These are phyloP conservation scores for Meriones psammophilus DNA, from an alignment of 2,797 vertebrate genomes.

Conservation along the genomic window DNA sequence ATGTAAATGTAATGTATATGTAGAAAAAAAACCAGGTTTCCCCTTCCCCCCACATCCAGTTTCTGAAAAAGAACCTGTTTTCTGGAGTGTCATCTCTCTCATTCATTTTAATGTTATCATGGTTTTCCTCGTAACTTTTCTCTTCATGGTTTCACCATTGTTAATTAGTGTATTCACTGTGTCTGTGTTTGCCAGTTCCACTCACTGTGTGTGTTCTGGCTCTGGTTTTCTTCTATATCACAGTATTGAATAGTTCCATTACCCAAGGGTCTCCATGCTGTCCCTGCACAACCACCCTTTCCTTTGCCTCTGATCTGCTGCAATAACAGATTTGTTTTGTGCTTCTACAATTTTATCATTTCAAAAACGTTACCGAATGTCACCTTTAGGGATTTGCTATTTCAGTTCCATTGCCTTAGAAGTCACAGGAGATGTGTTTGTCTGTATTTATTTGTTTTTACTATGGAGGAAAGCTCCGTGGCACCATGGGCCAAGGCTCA, in stretches of 20 bases:
- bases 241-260: background rate
- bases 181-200: background rate
- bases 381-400: slow-evolving; percentile 8
- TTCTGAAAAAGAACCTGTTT: slow-evolving; percentile 32
- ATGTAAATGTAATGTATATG: background rate
- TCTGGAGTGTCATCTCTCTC: background rate
- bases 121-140: background rate
- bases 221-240: background rate
- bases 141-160: background rate
- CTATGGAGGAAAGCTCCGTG: background rate
- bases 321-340: slow-evolving; percentile 33
- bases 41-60: background rate
- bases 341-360: slow-evolving; percentile 1
- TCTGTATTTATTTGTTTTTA: background rate
- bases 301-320: background rate
- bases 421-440: background rate
- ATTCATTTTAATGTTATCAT: background rate
- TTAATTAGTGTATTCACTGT: background rate
- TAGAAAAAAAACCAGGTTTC: background rate
- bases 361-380: background rate
- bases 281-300: background rate
- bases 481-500: background rate
- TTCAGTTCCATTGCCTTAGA: background rate
- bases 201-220: background rate
- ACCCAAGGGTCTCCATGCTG: background rate